Base-by-base conservation (phyloP, 2,113 vertebrate species). In the Guaruba guarouba region DNA sequence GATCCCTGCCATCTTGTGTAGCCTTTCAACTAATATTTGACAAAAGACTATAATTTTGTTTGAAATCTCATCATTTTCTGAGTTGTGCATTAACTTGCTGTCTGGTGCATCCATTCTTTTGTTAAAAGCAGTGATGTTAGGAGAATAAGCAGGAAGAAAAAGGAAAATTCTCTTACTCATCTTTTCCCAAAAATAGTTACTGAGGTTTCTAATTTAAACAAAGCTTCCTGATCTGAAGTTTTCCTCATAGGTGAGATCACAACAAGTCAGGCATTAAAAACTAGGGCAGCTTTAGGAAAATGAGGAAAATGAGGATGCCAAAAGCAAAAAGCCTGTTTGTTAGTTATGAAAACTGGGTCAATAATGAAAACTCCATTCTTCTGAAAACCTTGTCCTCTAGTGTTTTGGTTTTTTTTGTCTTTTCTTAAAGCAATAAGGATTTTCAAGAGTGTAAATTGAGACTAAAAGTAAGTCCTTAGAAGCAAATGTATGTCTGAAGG, bases 41-140 rank as follows among this genome's bases (percentile, higher is more conserved):
- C 54, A 91, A 31, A 93, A 86, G n/a, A 23, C 87, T 90, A 1
- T 82, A 92, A 88, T 87, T 94, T 92, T 73, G 18, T 88, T 95
- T 70, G 52, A 95, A 92, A 81, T 82, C 8, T 68, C 22, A 18
- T 15, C 0, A 7, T 68, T 90, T 90, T 84, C 63, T 29, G 73
- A 82, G 10, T 54, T 3, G 2, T 52, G n/a, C 14, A 4, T 88
- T 82, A 73, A 48, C 55, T 68, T 85, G 63, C 51, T 70, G 59
- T 81, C 49, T 31, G 11, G 9, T 43, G 9, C 23, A 43, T 62
- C 86, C 44, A 9, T 69, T 62, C 27, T 77, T 92, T 23, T 52
- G 61, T 54, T 84, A 41, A 51, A 90, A 75, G 51, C 35, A 49
- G 22, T 37, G 18, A 3, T 24, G 4, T 66, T 57, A 82, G 66